A percentile compares a stretch with the other conserved stretches of the same genome.
These are phyloP conservation scores for Chaetops frenatus DNA, from an alignment of 2,113 vertebrate genomes.

Conservation along the genomic window DNA sequence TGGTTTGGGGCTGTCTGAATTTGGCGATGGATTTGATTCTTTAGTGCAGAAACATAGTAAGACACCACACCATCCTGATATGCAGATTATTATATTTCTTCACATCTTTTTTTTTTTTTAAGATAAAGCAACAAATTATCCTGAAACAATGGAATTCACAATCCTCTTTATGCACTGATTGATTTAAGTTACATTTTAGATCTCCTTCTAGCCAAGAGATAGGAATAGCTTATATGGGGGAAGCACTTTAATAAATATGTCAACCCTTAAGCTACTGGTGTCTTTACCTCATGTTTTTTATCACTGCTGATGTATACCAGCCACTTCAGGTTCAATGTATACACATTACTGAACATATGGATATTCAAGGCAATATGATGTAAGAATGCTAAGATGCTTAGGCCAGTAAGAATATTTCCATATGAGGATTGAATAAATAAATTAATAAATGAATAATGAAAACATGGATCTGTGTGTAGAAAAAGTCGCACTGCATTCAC, in stretches of 20 bases:
- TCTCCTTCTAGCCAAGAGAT: neutral
- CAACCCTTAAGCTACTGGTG: neutral
- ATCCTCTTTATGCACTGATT: neutral
- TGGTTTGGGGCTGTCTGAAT: neutral
- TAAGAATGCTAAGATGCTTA: neutral
- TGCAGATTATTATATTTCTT: neutral
- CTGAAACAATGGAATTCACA: neutral
- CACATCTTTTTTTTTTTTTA: neutral
- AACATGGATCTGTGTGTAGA: neutral
- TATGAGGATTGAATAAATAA: neutral
- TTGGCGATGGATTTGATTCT: neutral
- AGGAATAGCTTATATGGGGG: neutral
- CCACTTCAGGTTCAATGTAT: neutral
- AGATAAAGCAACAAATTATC: neutral
- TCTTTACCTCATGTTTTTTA: neutral
- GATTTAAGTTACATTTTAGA: neutral
- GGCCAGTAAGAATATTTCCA: neutral
- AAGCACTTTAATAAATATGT: neutral
- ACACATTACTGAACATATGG: neutral
- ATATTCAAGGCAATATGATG: neutral
- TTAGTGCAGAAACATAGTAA: neutral
- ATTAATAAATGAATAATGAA: neutral
- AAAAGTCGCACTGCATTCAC: neutral
- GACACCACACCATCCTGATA: neutral
- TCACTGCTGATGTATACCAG: neutral